These are phyloP conservation scores for Drosophila kepulauana DNA, from an alignment of 1,140 invertebrate species.

Conservation along the genomic window DNA sequence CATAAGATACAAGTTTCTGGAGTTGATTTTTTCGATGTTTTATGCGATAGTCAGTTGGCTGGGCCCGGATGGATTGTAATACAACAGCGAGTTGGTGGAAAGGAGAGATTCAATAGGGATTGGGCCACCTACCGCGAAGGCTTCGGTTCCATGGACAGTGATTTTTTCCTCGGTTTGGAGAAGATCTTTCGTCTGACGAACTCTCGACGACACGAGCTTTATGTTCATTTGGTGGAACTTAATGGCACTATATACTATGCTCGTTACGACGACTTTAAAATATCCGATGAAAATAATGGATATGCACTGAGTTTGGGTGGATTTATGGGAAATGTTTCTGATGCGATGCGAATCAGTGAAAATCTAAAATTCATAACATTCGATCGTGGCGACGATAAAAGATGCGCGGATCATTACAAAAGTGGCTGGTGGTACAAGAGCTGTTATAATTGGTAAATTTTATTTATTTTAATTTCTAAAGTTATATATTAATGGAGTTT, in stretches of 20 bases:
- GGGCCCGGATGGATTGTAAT: neutral
- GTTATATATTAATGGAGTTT: no score
- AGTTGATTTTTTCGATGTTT: neutral
- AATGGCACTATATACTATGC: neutral
- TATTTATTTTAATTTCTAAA: no score
- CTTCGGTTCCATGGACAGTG: neutral
- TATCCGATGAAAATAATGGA: neutral
- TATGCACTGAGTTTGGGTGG: neutral
- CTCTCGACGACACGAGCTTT: neutral
- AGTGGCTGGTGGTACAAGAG: constrained; percentile 3
- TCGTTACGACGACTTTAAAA: constrained; percentile 5
- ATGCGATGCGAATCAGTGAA: neutral
- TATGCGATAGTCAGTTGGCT: neutral
- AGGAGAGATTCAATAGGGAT: neutral
- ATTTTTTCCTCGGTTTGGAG: constrained; percentile 13
- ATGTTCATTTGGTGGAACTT: neutral
- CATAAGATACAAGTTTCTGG: neutral
- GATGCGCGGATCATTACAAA: neutral
- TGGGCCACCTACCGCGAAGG: neutral
- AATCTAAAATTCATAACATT: neutral
- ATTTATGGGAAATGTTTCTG: neutral
- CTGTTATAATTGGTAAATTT: neutral
- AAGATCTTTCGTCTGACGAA: neutral
- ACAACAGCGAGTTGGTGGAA: constrained; percentile 1
- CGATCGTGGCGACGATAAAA: constrained; percentile 1